Evolutionary conservation across 2,888 invertebrate species (phyloP).

Genomic region (Cabera pusaria): DNA sequence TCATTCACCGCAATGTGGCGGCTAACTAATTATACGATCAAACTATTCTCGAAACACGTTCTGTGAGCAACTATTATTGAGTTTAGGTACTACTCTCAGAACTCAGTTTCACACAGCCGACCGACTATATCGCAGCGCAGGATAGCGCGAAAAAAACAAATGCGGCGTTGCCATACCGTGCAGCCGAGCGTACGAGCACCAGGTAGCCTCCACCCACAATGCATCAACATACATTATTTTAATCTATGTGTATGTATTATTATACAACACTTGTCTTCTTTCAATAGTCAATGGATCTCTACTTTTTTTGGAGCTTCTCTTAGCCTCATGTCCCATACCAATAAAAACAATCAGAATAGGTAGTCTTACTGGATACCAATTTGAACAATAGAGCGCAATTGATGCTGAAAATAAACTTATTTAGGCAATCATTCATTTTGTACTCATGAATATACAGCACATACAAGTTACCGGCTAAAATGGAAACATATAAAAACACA

Average conservation of each 20-base stretch:
- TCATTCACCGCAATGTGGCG: slow-evolving; percentile 50
- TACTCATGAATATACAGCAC: too few relatives aligned
- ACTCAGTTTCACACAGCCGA: slow-evolving; percentile 57
- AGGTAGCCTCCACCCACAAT: slow-evolving; percentile 70
- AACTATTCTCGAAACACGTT: slow-evolving; percentile 58
- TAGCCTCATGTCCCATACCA: slow-evolving; percentile 65
- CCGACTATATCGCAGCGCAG: slow-evolving; percentile 54
- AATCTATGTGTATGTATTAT: slow-evolving; percentile 55
- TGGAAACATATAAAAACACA: too few relatives aligned
- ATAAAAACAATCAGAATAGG: slow-evolving; percentile 13
- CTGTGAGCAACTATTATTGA: slow-evolving; percentile 49
- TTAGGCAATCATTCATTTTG: slow-evolving; percentile 3
- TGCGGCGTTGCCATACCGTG: slow-evolving; percentile 80
- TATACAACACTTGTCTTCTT: slow-evolving; percentile 70
- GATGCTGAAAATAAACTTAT: slow-evolving; percentile 31
- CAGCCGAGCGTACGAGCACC: slow-evolving; percentile 71
- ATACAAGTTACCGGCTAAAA: too few relatives aligned
- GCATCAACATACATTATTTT: slow-evolving; percentile 52
- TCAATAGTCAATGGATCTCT: slow-evolving; percentile 44
- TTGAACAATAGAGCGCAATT: slow-evolving; percentile 35
- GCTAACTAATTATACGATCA: slow-evolving; percentile 55
- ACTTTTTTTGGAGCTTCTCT: slow-evolving; percentile 27
- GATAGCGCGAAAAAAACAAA: slow-evolving; percentile 73
- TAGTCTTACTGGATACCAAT: slow-evolving; percentile 60
- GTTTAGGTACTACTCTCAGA: slow-evolving; percentile 49